These are phyloP conservation scores for Itoplectis maculator DNA, from an alignment of 2,888 invertebrate genomes.

Conservation along the genomic window DNA sequence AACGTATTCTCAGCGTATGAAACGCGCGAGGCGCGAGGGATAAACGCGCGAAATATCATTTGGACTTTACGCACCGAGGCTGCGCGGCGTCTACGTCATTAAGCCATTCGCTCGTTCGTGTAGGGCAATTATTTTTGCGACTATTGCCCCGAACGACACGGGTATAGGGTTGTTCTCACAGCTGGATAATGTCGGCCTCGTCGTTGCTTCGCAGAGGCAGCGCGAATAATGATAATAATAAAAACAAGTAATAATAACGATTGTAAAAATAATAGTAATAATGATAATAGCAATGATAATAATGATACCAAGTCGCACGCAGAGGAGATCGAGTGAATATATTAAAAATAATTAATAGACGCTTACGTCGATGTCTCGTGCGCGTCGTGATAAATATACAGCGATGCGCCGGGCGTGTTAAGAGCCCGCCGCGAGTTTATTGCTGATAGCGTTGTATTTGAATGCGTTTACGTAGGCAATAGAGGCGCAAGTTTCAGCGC, in stretches of 20 bases:
- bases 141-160: conserved; percentile 30
- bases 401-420: not conserved
- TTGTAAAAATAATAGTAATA: not conserved
- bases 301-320: not conserved
- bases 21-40: not conserved
- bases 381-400: not conserved
- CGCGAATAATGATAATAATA: not conserved
- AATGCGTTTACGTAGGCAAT: conserved; percentile 2
- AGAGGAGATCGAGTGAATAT: not conserved
- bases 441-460: not conserved
- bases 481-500: conserved; percentile 13
- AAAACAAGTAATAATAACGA: not conserved
- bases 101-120: conserved; percentile 18
- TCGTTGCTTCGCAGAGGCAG: not conserved
- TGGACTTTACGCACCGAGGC: conserved; percentile 30
- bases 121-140: conserved; percentile 41
- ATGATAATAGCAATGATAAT: conserved; percentile 5
- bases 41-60: conserved; percentile 44
- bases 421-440: conserved; percentile 30
- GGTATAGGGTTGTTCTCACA: conserved; percentile 6
- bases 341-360: conserved; percentile 18
- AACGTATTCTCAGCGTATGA: conserved; percentile 4
- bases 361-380: not conserved
- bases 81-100: conserved; percentile 25
- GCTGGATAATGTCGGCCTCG: conserved; percentile 12